Base-by-base conservation (phyloP, 1,140 invertebrate genomes). In the Leptinotarsa undecemlineata region DNA sequence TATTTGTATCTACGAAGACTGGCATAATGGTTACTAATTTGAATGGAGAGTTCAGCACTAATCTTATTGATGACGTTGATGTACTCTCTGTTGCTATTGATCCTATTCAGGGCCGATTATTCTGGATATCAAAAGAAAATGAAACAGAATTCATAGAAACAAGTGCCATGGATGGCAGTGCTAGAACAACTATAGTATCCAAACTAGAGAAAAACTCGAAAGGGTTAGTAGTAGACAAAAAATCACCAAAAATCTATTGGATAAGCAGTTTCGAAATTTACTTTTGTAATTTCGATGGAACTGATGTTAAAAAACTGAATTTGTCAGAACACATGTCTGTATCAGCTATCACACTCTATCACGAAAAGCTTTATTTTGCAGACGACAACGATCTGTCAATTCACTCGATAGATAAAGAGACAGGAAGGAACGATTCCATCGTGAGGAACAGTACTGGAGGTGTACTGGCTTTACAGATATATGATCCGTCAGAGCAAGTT, bases 391-490 rank as follows among this genome's bases (percentile, higher is more conserved):
- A 88, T 75, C 84, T 83, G 62, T 85, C 87, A 8, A 90, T 93
- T 76, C 87, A 89, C 76, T 85, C 87, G 4, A 87, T 90, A 20
- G 84, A 89, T 78, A 89, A 89, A 80, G 85, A 83, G 3, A 85
- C 77, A 73, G 88, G 86, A 68, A 81, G 48, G 42, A 81, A 86
- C 68, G 83, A 83, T 70, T 73, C 73, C 15, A 74, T 80, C 21
- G 73, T 92, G 26, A 79, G 90, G n/a, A 88, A 90, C 63, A 77
- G 78, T 66, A 85, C 82, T 13, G 78, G 80, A 11, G 77, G 78
- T n/a, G 89, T 94, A 19, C 85, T 91, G 75, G 89, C 91, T 42
- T 83, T 95, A 76, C 88, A 89, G 73, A 89, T 95, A 72, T 95
- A 93, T 82, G 91, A 95, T 85, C 88, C 89, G 26, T 83, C 85